Conservation (phyloP, 1,140 invertebrate genomes). For the Leptinotarsa texana region DNA sequence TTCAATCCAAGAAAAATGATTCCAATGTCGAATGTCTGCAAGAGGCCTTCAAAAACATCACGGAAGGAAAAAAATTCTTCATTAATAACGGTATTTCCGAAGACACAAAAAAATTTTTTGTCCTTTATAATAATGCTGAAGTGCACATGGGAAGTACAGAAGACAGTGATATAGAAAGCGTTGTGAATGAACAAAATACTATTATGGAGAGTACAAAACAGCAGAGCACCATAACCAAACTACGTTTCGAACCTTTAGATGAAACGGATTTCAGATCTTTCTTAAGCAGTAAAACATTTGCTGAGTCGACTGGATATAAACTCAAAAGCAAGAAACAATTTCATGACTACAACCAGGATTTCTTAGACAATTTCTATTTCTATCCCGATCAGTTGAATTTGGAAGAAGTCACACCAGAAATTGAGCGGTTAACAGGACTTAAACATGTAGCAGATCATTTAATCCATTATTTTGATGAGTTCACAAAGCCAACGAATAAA, state of each 20-base stretch:
- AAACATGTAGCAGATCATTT: background rate
- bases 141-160: background rate
- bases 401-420: background rate
- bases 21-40: background rate
- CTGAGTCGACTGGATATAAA: background rate
- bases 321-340: background rate
- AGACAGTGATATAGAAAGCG: background rate
- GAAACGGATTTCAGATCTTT: background rate
- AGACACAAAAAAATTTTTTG: background rate
- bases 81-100: background rate
- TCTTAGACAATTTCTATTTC: constrained; percentile 15
- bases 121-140: background rate
- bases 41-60: background rate
- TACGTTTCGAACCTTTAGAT: background rate
- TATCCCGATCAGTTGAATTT: constrained; percentile 4
- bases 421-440: background rate
- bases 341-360: background rate
- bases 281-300: background rate
- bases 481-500: background rate
- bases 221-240: too few species aligned
- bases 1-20: background rate
- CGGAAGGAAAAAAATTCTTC: background rate
- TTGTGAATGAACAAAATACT: too few species aligned
- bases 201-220: too few species aligned
- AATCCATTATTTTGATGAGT: constrained; percentile 5